These are phyloP conservation scores for Drosophila neonasuta DNA, from an alignment of 2,888 invertebrate genomes.

Conservation along the genomic window DNA sequence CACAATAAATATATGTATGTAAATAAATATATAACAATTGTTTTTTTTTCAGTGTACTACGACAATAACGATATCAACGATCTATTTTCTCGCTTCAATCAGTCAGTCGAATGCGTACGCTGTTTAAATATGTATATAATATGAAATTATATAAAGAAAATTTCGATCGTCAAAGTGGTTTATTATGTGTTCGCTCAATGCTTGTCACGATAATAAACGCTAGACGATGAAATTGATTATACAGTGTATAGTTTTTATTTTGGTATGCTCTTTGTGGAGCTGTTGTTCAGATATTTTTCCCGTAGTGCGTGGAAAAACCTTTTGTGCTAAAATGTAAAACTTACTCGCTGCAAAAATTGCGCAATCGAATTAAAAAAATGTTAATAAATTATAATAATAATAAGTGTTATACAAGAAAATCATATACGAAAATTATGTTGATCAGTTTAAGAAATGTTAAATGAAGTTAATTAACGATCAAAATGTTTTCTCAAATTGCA, in stretches of 20 bases:
- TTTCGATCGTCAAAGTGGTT: constrained; percentile 67
- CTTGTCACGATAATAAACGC: constrained; percentile 80
- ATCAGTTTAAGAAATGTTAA: constrained; percentile 34
- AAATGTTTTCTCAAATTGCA: constrained; percentile 19
- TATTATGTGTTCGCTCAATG: constrained; percentile 79
- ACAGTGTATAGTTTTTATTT: constrained; percentile 28
- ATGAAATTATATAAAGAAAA: constrained; percentile 32
- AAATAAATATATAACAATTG: constrained; percentile 30
- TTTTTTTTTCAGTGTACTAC: constrained; percentile 56
- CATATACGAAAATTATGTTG: constrained; percentile 1
- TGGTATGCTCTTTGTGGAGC: constrained; percentile 24
- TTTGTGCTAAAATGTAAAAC: constrained; percentile 64
- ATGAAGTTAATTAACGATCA: constrained; percentile 30
- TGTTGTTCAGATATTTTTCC: constrained; percentile 25
- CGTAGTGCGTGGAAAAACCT: constrained; percentile 34
- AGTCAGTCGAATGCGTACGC: constrained; percentile 61
- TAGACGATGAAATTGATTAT: constrained; percentile 58
- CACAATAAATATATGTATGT: constrained; percentile 14
- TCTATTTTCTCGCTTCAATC: constrained; percentile 31
- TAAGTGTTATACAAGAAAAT: constrained; percentile 2
- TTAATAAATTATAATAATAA: constrained; percentile 36
- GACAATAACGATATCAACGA: constrained; percentile 54
- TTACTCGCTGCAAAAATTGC: constrained; percentile 66
- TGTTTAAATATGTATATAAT: constrained; percentile 40
- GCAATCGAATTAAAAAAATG: constrained; percentile 47